A percentile compares a stretch with the other conserved stretches of the same genome.
These are phyloP conservation scores for Nezara viridula DNA, from an alignment of 2,888 invertebrate genomes.

Conservation along the genomic window DNA sequence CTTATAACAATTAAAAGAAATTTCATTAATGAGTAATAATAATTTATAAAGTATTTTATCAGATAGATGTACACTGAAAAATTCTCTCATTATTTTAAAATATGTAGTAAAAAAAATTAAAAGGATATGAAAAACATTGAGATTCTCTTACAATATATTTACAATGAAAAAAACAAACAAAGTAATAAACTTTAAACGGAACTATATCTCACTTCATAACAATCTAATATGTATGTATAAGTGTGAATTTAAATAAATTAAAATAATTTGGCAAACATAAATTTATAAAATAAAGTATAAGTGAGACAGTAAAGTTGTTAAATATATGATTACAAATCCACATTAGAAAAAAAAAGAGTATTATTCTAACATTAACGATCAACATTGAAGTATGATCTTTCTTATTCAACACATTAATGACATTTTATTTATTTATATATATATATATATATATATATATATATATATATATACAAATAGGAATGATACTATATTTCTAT, in stretches of 20 bases:
- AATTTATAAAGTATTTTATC: neutral
- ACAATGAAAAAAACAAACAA: neutral
- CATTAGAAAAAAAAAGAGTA: neutral
- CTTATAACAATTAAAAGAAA: neutral
- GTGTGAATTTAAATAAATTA: neutral
- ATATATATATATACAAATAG: neutral
- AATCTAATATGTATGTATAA: neutral
- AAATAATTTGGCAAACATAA: neutral
- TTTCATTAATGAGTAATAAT: neutral
- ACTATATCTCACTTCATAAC: neutral
- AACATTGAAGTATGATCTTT: neutral
- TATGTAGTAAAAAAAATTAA: neutral
- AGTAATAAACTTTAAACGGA: neutral
- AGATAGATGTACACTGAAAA: neutral
- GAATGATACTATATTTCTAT: slow-evolving; percentile 2
- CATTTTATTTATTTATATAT: too few relatives aligned
- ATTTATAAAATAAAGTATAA: slow-evolving; percentile 1
- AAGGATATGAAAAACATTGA: neutral
- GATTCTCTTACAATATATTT: neutral
- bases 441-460: too few relatives aligned
- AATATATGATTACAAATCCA: neutral
- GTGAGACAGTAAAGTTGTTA: neutral
- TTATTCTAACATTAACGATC: neutral
- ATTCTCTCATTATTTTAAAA: neutral
- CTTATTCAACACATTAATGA: neutral